These are phyloP conservation scores for Microchrysa polita DNA, from an alignment of 2,888 invertebrate species.

Conservation along the genomic window DNA sequence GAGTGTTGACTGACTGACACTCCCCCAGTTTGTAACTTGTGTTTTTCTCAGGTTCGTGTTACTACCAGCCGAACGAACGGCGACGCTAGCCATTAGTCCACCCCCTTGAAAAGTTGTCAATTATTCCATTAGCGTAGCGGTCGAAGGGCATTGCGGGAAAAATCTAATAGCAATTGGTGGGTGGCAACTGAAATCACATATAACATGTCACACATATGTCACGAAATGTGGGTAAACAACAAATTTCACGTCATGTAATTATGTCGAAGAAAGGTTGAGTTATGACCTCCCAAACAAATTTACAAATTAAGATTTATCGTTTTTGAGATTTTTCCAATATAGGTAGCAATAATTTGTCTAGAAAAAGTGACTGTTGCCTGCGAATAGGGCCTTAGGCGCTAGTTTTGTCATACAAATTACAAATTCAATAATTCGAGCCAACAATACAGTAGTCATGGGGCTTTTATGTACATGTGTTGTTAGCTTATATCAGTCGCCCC, in stretches of 20 bases:
- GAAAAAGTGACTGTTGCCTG: no score
- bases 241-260: slow-evolving; percentile 19
- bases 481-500: no score
- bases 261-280: slow-evolving; percentile 3
- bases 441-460: no score
- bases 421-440: no score
- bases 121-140: slow-evolving; percentile 39
- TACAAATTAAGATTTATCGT: slow-evolving; percentile 4
- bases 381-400: no score
- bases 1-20: neutral
- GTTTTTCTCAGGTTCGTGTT: neutral
- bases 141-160: neutral
- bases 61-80: slow-evolving; percentile 3
- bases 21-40: neutral
- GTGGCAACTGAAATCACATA: slow-evolving; percentile 28
- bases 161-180: neutral
- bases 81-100: slow-evolving; percentile 35
- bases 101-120: slow-evolving; percentile 43
- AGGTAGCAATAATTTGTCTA: no score
- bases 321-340: neutral
- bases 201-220: slow-evolving; percentile 29
- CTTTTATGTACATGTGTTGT: no score
- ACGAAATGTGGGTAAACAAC: neutral
- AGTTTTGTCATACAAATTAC: no score
- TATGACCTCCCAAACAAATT: neutral